Evolutionary conservation across 2,888 invertebrate genomes (phyloP).

Genomic region (Drosophila anceps): DNA sequence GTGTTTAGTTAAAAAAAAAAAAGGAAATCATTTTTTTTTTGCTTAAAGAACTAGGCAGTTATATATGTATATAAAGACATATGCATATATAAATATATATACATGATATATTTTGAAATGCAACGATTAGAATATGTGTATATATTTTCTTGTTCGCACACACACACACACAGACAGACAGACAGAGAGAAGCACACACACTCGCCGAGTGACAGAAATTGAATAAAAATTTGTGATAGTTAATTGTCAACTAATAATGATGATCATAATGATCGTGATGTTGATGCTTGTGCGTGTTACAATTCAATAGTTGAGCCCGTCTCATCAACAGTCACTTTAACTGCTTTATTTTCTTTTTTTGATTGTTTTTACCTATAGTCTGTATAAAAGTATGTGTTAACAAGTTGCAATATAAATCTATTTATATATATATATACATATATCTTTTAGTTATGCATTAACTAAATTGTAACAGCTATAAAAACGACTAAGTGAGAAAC

Average conservation of each 20-base stretch:
- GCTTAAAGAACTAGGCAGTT: constrained; percentile 1
- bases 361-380: constrained; percentile 23
- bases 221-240: constrained; percentile 71
- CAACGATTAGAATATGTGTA: constrained; percentile 39
- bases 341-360: constrained; percentile 32
- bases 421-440: constrained; percentile 50
- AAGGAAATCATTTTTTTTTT: too few relatives aligned
- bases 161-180: constrained; percentile 25
- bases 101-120: constrained; percentile 18
- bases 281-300: constrained; percentile 3
- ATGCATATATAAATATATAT: constrained; percentile 1
- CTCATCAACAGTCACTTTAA: constrained; percentile 8
- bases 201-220: constrained; percentile 33
- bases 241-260: constrained; percentile 44
- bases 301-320: constrained; percentile 16
- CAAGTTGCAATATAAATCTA: constrained; percentile 34
- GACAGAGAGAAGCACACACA: constrained; percentile 14
- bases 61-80: constrained; percentile 3
- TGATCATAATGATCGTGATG: constrained; percentile 15
- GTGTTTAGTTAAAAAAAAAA: neutral
- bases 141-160: constrained; percentile 47
- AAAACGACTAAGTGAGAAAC: constrained; percentile 66
- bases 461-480: constrained; percentile 43
- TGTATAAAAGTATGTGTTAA: constrained; percentile 36
- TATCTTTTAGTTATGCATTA: constrained; percentile 51